Conservation (phyloP, 2,113 vertebrate species). For the Burhinus oedicnemus region DNA sequence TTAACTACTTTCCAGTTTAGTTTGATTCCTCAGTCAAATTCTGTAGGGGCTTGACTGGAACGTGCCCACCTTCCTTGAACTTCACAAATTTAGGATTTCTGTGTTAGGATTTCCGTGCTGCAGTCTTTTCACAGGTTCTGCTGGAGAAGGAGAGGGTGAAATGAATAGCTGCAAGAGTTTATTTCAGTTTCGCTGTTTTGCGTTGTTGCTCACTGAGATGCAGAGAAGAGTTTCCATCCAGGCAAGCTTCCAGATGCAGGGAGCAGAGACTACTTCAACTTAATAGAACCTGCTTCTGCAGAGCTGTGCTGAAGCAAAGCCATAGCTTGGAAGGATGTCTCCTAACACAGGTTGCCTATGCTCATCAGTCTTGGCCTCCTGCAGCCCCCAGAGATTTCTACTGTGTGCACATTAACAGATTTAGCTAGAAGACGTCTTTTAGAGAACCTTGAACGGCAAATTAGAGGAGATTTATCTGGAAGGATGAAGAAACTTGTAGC, state of each 20-base stretch:
- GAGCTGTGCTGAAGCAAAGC: background rate
- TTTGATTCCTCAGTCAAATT: background rate
- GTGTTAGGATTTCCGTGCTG: background rate
- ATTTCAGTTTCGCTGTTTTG: background rate
- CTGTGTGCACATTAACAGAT: accelerated
- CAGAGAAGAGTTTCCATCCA: background rate
- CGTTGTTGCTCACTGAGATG: background rate
- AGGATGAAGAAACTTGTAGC: background rate
- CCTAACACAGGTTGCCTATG: background rate
- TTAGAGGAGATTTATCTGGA: background rate
- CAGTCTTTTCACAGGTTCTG: background rate
- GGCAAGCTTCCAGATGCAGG: background rate
- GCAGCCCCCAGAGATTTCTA: background rate
- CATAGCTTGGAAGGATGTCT: background rate
- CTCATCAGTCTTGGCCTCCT: background rate
- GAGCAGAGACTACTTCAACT: background rate
- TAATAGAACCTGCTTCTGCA: background rate
- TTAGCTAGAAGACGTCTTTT: background rate
- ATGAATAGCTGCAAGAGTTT: background rate
- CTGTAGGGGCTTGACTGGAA: background rate
- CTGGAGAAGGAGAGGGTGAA: background rate
- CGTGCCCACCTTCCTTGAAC: background rate
- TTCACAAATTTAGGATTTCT: background rate
- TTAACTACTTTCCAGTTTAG: background rate
- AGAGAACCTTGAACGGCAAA: background rate